Base-by-base conservation (phyloP, 2,113 vertebrate species). In the Suricata suricatta region DNA sequence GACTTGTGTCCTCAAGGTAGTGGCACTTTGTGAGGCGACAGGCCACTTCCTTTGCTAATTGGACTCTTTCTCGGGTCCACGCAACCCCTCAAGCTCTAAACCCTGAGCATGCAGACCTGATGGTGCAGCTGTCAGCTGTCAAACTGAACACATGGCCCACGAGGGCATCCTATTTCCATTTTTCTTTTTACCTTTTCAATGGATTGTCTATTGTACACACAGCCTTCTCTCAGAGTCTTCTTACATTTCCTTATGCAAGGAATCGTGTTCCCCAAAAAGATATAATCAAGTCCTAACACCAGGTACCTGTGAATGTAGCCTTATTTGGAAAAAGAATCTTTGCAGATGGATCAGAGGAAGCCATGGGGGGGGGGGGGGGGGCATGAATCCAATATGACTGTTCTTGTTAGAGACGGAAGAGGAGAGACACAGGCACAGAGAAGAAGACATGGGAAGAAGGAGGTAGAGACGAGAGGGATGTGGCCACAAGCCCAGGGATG, bases 141-240 rank as follows among this genome's bases (percentile, higher is more conserved):
- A 14, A 54, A n/a, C 10, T 41, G 57, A 64, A 7, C 15, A 50
- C 1, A 13, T 0, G 25, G 63, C 12, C 16, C 5, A 2, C 0
- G 21, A 5, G 21, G 1, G 5, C 54, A 21, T 76, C 21, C 21
- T 33, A 29, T 14, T 66, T 19, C 0, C 2, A 27, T 10, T 8
- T 72, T 72, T 29, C 44, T 11, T 81, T 54, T 50, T 9, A n/a
- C 27, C 14, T 35, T 25, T 44, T 3, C 8, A 12, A 9, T 0
- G 29, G 23, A 7, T n/a, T 2, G 0, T 9, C 6, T 0, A 0
- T 52, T 50, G 41, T 10, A 29, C 7, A 15, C 15, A 41, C 2
- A 11, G 0, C 1, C 2, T 19, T 33, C 4, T 68, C 41, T 72
- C 31, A 17, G 10, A 12, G 12, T 9, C 7, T 33, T 29, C 5